Base-by-base conservation (phyloP, 1,140 invertebrate species). In the Neotoxoptera formosana region DNA sequence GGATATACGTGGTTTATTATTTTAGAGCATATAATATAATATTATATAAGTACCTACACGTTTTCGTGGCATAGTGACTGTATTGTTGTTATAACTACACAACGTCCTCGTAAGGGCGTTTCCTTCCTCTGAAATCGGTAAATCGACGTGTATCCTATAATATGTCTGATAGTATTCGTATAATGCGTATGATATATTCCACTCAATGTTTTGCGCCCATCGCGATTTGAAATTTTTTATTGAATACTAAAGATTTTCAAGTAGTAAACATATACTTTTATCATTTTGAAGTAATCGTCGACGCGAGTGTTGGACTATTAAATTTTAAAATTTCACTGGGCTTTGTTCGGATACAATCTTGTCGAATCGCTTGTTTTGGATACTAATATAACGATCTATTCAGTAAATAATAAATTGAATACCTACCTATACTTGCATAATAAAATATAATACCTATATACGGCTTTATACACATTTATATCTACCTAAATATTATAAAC, bases 61-160 rank as follows among this genome's bases (percentile, higher is more conserved):
- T 34, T 76, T 76, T 17, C 30, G 60, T 76, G 60, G 60, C 30
- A n/a, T 76, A 67, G 60, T 76, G 60, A 76, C 60, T 76, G 60
- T 76, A 76, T 76, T n/a, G 60, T 76, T 76, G 60, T 76, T 76
- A 41, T 4, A 14, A n/a, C 60, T 76, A 76, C 60, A 76, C 11
- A n/a, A 76, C 60, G 60, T 76, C 30, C 60, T 14, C 60, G n/a
- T 76, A 51, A 76, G 30, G 60, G 60, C 60, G 60, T 76, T 67
- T 76, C 60, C 60, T 76, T 76, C 30, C 4, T 76, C 60, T 76
- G 60, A 1, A 76, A 76, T 76, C 60, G 60, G 60, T 17, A n/a
- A n/a, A n/a, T n/a, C 60, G 60, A 76, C 30, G 60, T 76, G n/a
- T 76, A 76, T 76, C n/a, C 60, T n/a, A 76, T n/a, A n/a, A n/a